Evolutionary conservation across 2,797 vertebrate genomes (phyloP).

Genomic region (Lindbergichthys nudifrons): DNA sequence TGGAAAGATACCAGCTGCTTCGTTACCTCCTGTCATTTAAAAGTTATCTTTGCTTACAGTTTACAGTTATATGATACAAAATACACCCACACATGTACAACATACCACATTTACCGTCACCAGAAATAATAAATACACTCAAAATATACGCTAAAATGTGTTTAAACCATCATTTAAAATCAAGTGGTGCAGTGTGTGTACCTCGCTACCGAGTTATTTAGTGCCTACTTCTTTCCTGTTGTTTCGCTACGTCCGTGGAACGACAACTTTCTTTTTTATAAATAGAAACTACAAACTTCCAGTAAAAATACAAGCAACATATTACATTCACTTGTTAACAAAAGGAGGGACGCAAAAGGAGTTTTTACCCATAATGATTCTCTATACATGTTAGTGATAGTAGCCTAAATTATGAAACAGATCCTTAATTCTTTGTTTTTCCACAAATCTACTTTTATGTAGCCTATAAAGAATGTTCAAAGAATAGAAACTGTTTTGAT

Average conservation of each 20-base stretch:
- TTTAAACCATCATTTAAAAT: background rate
- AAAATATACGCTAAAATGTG: background rate
- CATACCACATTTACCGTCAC: fast-evolving
- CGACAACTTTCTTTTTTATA: too few species aligned
- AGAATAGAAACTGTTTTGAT: too few species aligned
- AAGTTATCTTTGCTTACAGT: background rate
- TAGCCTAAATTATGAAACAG: too few species aligned
- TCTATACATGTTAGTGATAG: too few species aligned
- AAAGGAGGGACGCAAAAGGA: too few species aligned
- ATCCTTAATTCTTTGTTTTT: too few species aligned
- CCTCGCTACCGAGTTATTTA: background rate
- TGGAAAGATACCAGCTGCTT: background rate
- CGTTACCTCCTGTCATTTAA: background rate
- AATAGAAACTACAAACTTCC: too few species aligned
- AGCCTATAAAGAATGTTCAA: too few species aligned
- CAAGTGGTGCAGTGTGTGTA: background rate
- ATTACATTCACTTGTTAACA: too few species aligned
- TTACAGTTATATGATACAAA: background rate
- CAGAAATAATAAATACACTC: fast-evolving
- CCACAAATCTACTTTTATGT: too few species aligned
- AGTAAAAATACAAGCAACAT: too few species aligned
- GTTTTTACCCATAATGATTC: too few species aligned
- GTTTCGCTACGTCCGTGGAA: background rate
- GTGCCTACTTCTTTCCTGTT: constrained; percentile 60
- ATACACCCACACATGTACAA: fast-evolving